phyloP scores from a whole-genome alignment of 2,797 vertebrate species.

The Scolopax bukidnonensis region DNA sequence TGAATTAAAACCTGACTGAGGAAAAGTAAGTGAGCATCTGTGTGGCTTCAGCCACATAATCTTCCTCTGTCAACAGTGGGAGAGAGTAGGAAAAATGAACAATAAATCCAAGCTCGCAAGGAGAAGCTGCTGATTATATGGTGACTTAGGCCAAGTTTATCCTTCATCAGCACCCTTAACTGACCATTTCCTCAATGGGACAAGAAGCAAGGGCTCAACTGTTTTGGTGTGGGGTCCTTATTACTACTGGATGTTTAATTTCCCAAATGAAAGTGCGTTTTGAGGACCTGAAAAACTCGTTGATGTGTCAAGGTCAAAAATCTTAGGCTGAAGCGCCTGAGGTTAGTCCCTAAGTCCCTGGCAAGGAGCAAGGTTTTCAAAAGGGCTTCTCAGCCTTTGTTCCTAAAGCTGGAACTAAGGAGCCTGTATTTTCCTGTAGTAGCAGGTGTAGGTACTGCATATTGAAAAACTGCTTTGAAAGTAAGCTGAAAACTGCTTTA shows the following conservation, averaged over 20 bases:
- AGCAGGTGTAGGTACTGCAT: background rate
- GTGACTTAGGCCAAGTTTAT: background rate
- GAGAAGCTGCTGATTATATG: background rate
- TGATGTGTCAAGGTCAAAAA: background rate
- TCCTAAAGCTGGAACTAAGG: background rate
- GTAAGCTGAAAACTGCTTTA: background rate
- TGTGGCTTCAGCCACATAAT: background rate
- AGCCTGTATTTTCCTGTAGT: background rate
- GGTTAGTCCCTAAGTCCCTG: background rate
- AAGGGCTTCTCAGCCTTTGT: background rate
- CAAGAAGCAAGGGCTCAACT: background rate
- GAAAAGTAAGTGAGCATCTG: background rate
- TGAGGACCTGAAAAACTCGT: background rate
- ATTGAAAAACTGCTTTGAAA: background rate
- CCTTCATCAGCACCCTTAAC: background rate
- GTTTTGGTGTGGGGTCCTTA: background rate
- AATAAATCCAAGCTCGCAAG: background rate
- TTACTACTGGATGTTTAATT: background rate
- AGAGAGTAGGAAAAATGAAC: background rate
- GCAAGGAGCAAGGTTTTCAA: background rate
- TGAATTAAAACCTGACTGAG: background rate
- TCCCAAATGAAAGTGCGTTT: background rate
- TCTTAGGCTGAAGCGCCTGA: background rate
- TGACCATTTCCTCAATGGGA: background rate
- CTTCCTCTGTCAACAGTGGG: background rate